phyloP scores from a whole-genome alignment of 2,113 vertebrate species.

The Ctenomys sociabilis region DNA sequence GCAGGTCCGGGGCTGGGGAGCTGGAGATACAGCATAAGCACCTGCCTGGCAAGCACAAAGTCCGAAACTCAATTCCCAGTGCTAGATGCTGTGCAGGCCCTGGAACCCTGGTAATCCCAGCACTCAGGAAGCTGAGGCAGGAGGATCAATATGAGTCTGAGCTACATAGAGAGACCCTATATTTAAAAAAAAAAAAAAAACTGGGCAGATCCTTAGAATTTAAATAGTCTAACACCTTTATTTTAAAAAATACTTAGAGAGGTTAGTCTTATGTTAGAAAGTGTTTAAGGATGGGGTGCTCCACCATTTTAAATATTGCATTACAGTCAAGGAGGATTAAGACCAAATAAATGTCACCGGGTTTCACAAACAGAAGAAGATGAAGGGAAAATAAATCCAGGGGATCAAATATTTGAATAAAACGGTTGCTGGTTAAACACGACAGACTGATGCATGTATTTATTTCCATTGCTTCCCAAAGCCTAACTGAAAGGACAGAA shows the following conservation, averaged over 20 bases:
- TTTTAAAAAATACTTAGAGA: neutral
- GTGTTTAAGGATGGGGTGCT: neutral
- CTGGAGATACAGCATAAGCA: too few species aligned
- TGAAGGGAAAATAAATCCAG: neutral
- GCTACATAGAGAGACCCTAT: too few species aligned
- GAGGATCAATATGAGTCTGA: too few species aligned
- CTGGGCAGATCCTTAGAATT: neutral
- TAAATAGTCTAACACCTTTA: slow-evolving; percentile 8
- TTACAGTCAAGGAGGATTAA: neutral
- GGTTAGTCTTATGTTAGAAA: neutral
- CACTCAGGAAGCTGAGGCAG: too few species aligned
- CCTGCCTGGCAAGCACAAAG: too few species aligned
- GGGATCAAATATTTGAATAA: slow-evolving; percentile 40
- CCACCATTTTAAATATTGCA: slow-evolving; percentile 35
- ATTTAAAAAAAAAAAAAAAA: neutral
- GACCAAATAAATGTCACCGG: slow-evolving; percentile 24
- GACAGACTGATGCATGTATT: neutral
- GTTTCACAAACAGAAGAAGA: slow-evolving; percentile 8
- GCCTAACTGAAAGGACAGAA: neutral
- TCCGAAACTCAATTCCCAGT: too few species aligned
- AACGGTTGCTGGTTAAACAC: neutral
- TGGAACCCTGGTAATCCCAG: too few species aligned
- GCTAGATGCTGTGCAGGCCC: too few species aligned
- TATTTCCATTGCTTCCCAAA: slow-evolving; percentile 17
- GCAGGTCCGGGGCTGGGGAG: too few species aligned